phyloP scores from a whole-genome alignment of 2,113 vertebrate species.

The Seriola dumerili region DNA sequence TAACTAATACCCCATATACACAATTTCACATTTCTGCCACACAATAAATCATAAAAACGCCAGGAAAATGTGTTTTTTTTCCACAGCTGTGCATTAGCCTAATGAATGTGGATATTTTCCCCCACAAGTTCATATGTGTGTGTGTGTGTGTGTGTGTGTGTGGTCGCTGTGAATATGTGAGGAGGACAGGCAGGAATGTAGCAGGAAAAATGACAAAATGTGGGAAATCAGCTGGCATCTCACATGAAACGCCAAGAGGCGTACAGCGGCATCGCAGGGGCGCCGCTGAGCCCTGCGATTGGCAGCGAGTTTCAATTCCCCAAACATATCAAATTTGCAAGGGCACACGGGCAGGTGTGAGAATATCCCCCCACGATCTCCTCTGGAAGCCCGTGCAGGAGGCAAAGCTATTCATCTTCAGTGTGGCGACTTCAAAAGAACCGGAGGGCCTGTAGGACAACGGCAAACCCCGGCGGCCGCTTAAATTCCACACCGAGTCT shows the following conservation, averaged over 20 bases:
- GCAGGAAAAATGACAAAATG: conserved; percentile 32
- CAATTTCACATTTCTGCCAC: conserved; percentile 81
- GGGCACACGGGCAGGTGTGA: conserved; percentile 53
- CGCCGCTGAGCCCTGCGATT: conserved; percentile 28
- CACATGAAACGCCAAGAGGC: conserved; percentile 31
- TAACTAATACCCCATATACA: conserved; percentile 81
- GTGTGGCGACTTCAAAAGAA: conserved; percentile 65
- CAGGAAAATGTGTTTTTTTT: conserved; percentile 69
- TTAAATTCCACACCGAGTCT: conserved; percentile 31
- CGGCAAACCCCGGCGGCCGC: background rate
- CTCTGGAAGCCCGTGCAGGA: conserved; percentile 28
- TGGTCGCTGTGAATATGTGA: conserved; percentile 17
- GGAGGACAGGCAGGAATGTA: conserved; percentile 23
- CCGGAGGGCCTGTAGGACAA: conserved; percentile 35
- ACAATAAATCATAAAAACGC: conserved; percentile 83
- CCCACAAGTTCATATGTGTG: conserved; percentile 36
- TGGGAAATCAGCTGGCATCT: conserved; percentile 34
- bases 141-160: conserved; percentile 28
- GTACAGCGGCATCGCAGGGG: background rate
- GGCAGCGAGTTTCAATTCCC: conserved; percentile 58
- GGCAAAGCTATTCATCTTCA: conserved; percentile 53
- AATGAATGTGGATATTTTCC: conserved; percentile 81
- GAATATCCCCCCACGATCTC: conserved; percentile 48
- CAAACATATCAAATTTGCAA: conserved; percentile 38
- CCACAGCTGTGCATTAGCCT: conserved; percentile 79